Evolutionary conservation across 2,797 vertebrate species (phyloP).

Genomic region (Ibycter americanus): DNA sequence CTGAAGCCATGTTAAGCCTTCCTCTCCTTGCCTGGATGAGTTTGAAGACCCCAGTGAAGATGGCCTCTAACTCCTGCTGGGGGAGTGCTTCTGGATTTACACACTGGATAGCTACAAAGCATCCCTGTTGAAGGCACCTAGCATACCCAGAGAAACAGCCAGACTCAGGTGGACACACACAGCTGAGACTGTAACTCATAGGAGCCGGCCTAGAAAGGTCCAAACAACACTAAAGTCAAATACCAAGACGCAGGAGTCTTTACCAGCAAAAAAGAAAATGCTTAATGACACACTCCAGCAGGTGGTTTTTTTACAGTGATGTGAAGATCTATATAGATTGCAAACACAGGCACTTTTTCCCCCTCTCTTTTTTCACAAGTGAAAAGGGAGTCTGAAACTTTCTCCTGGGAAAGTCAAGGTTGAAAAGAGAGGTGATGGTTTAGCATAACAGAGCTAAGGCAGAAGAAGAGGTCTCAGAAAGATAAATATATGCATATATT

Average conservation of each 20-base stretch:
- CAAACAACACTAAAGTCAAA: background rate
- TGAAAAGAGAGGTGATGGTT: background rate
- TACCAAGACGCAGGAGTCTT: background rate
- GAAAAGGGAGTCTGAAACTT: background rate
- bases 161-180: background rate
- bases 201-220: background rate
- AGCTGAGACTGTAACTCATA: background rate
- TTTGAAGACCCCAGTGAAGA: background rate
- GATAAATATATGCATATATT: background rate
- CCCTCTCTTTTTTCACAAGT: background rate
- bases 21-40: background rate
- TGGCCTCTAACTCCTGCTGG: background rate
- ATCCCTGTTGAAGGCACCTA: background rate
- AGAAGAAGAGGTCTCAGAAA: background rate
- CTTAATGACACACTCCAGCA: background rate
- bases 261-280: background rate
- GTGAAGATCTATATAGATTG: background rate
- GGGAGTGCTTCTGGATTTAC: background rate
- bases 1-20: background rate
- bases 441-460: background rate
- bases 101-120: background rate
- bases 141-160: background rate
- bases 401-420: background rate
- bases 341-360: background rate
- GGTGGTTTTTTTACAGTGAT: background rate